phyloP scores from a whole-genome alignment of 1,140 invertebrate species.

The Drosophila mojavensis region DNA sequence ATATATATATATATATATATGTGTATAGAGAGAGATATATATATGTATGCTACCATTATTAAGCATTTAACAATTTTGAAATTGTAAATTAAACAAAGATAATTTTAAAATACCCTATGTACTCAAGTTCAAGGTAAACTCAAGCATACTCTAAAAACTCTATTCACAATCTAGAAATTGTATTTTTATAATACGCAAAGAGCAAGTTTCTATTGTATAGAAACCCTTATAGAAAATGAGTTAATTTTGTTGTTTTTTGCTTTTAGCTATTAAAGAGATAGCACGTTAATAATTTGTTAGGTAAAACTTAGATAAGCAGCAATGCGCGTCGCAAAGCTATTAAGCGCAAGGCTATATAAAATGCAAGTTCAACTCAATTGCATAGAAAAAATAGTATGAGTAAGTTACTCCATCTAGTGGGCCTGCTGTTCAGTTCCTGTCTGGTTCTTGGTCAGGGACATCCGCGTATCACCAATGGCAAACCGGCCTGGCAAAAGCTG shows the following conservation, averaged over 20 bases:
- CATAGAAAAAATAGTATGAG: neutral
- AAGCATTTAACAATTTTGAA: too few species aligned
- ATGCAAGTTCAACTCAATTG: neutral
- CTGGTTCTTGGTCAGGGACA: conserved; percentile 19
- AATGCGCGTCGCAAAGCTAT: neutral
- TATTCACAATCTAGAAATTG: too few species aligned
- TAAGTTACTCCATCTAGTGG: neutral
- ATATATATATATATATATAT: neutral
- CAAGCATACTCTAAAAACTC: too few species aligned
- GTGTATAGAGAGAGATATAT: neutral
- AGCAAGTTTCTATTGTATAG: too few species aligned
- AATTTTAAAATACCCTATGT: too few species aligned
- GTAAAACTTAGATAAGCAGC: conserved; percentile 19
- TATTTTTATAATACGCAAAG: too few species aligned
- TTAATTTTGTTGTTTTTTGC: neutral
- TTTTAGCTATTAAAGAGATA: conserved; percentile 50
- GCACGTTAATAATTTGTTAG: conserved; percentile 38
- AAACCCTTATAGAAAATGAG: neutral
- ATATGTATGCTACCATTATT: neutral
- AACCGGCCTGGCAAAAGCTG: conserved; percentile 21
- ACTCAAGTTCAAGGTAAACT: too few species aligned
- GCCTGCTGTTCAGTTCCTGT: conserved; percentile 10
- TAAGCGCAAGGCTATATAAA: conserved; percentile 35
- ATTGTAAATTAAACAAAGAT: too few species aligned
- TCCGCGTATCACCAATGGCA: conserved; percentile 59